Evolutionary conservation across 2,113 vertebrate genomes (phyloP), one percentile per base, ranked within the genome.

Genomic region (Bothrops jararaca): DNA sequence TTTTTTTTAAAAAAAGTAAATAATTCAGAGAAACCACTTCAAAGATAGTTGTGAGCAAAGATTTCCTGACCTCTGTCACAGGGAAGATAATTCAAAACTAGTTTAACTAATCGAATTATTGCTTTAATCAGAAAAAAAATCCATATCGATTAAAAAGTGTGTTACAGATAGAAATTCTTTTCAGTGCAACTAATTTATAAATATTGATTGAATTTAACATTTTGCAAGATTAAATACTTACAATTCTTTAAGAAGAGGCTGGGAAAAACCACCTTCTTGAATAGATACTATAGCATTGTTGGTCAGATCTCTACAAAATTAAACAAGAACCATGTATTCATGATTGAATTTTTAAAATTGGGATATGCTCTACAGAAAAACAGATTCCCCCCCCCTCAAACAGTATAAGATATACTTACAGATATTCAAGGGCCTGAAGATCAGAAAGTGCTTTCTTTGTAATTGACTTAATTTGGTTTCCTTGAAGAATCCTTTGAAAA

Each of bases 201-300:
- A 54, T 3, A 12, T 85, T 42, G 12, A 89, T 2, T 89, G 23
- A 45, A 42, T 15, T 20, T 52, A 42, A 24, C n/a, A 42, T 91
- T 54, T 50, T 48, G 42, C 6, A 87, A 34, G 15, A 86, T 20
- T 90, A 86, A 11, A 87, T 96, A 98, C 98, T 98, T 98, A 98
- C 98, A 98, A 94, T 91, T 98, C 97, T 94, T 98, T 98, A 91
- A 98, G 97, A 57, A 95, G 97, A 94, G 97, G 95, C 91, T 97
- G 97, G 90, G 97, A 95, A 96, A 98, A 98, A 48, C 98, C 97
- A 94, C 98, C 97, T 97, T 98, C 98, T 96, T 98, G 98, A 93
- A 98, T 97, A 95, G 98, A 98, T 96, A 98, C 98, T 26, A 98
- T 95, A 93, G 97, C 97, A 94, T 98, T 98, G 96, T 98, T 98